Percentiles rank a stretch among this genome's conserved stretches.
phyloP scores from a whole-genome alignment of 2,113 vertebrate genomes.

The Aegypius monachus region DNA sequence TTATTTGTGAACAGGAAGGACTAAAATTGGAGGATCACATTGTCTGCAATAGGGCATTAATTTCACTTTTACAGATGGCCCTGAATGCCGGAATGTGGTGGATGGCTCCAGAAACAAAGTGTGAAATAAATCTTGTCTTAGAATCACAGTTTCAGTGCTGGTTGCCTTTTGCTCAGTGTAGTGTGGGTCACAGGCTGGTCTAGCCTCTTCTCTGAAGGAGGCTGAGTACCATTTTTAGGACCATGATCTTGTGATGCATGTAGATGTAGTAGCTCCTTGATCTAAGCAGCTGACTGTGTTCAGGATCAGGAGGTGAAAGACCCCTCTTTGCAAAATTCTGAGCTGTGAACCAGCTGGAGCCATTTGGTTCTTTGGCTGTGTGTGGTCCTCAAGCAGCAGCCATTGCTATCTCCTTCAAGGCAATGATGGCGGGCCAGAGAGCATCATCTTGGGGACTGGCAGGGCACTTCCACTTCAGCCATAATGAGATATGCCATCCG shows the following conservation, averaged over 20 bases:
- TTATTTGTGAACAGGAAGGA: neutral
- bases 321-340: neutral
- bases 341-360: neutral
- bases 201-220: neutral
- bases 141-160: neutral
- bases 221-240: accelerated
- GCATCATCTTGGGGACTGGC: neutral
- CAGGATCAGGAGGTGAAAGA: neutral
- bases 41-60: neutral
- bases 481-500: neutral
- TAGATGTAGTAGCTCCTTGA: neutral
- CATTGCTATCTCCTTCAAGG: neutral
- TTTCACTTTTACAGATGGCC: neutral
- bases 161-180: neutral
- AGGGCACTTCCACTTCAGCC: neutral
- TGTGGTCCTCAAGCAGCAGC: neutral
- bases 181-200: neutral
- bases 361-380: neutral
- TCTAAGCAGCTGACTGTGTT: neutral
- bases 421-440: neutral
- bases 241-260: neutral
- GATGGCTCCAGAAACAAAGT: neutral
- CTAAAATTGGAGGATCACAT: neutral
- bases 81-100: neutral
- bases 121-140: neutral